These are phyloP conservation scores for Planiliza haematocheilus DNA, from an alignment of 2,113 vertebrate species.

Conservation along the genomic window DNA sequence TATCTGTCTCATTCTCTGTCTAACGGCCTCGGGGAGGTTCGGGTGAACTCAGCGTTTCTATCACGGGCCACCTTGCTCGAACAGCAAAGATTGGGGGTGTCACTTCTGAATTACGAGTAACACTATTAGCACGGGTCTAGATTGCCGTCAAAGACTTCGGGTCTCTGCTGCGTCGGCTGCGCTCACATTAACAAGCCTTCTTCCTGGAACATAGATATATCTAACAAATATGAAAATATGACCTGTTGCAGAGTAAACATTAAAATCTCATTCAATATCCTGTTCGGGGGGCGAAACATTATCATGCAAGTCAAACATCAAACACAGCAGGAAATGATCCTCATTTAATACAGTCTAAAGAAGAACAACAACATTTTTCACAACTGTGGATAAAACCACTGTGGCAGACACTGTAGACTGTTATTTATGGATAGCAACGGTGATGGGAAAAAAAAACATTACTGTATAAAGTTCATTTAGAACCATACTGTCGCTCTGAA, in stretches of 20 bases:
- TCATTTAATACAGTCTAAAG: not conserved
- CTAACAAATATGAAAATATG: slow-evolving; percentile 18
- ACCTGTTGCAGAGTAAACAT: slow-evolving; percentile 11
- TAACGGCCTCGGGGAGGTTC: slow-evolving; percentile 26
- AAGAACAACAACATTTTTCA: not conserved
- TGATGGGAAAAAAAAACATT: slow-evolving; percentile 4
- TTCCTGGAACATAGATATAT: not conserved
- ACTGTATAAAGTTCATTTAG: not conserved
- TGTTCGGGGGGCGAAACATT: not conserved
- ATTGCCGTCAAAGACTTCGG: not conserved
- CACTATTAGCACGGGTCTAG: not conserved
- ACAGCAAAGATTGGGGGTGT: not conserved
- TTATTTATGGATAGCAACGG: not conserved
- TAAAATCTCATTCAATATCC: slow-evolving; percentile 28
- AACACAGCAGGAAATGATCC: not conserved
- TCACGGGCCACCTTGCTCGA: slow-evolving; percentile 11
- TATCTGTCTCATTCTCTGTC: slow-evolving; percentile 55
- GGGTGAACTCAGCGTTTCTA: slow-evolving; percentile 44
- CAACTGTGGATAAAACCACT: slow-evolving; percentile 8
- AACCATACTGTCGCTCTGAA: not conserved
- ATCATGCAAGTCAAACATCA: not conserved
- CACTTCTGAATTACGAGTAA: slow-evolving; percentile 3
- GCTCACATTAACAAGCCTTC: slow-evolving; percentile 13
- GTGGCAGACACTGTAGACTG: too few relatives aligned
- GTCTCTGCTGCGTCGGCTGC: not conserved